Evolutionary conservation across 2,113 vertebrate genomes (phyloP), one percentile per base, ranked within the genome.

Genomic region (Boulengerochromis microlepis): DNA sequence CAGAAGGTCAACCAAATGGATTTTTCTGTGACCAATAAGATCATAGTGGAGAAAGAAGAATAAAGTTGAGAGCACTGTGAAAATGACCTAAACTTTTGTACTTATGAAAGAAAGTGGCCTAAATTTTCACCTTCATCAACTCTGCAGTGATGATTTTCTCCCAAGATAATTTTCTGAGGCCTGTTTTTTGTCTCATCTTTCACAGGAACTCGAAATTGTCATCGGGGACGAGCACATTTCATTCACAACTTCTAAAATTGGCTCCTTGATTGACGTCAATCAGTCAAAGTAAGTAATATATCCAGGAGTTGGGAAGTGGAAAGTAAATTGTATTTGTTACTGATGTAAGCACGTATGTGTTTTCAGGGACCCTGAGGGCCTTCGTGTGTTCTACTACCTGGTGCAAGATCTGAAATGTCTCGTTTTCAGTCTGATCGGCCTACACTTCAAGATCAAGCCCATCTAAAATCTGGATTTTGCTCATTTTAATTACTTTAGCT

Each of bases 201-300:
- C 13, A 35, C 84, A 99, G 99, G 99, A 99, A 89, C 97, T 99
- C 82, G 99, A 99, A 95, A 99, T 99, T 7, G 99, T 99, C 85
- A 99, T 99, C 1, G 99, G 98, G n/a, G 99, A 99, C 1, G 98
- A 99, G 86, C 99, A 99, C 92, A 99, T 99, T 95, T 99, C 99
- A 87, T 99, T 99, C 87, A 99, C 99, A 71, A 99, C 99, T 1
- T 99, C 99, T 91, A 99, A 99, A 97, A 99, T 99, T 1, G 99
- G 99, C 89, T 99, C 99, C 8, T 97, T 99, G 94, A 99, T 99
- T 84, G 99, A 99, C 24, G 99, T 99, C 84, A 99, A 99, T 95
- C 98, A 99, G 86, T 99, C 98, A 69, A 99, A 99, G 99, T 99
- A 96, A 69, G 98, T 97, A 29, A 3, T 19, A 1, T 2, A 6